Evolutionary conservation across 2,797 vertebrate genomes (phyloP).

Genomic region (Clarias platycephalus): DNA sequence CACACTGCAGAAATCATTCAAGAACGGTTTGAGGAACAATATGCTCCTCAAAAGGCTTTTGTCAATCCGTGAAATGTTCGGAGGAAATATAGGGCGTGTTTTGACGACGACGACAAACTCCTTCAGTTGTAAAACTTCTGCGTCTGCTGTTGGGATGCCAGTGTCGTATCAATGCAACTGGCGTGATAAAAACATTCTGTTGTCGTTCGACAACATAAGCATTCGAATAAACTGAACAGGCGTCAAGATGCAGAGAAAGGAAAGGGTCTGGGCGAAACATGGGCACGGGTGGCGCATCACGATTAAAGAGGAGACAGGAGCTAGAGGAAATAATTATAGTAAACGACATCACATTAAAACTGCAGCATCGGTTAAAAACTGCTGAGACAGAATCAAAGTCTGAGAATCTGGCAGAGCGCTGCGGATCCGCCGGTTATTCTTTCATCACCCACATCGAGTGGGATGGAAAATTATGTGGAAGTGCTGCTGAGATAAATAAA

Average conservation of each 20-base stretch:
- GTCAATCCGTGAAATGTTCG: background rate
- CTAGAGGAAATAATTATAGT: background rate
- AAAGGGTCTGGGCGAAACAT: background rate
- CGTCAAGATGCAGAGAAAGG: background rate
- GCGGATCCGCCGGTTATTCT: background rate
- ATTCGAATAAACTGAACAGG: background rate
- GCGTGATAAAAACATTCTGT: background rate
- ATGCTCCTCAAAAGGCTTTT: no score
- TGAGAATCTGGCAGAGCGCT: background rate
- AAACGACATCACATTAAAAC: conserved; percentile 5
- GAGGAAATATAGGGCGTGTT: background rate
- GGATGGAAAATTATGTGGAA: background rate
- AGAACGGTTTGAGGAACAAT: no score
- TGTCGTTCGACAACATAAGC: background rate
- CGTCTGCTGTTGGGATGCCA: background rate
- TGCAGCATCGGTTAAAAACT: background rate
- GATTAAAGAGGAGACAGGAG: background rate
- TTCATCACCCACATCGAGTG: background rate
- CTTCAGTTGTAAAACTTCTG: background rate
- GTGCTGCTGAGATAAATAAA: background rate
- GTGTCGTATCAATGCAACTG: background rate
- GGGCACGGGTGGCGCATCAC: background rate
- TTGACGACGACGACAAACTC: background rate
- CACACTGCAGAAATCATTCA: no score
- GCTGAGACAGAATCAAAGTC: background rate